Evolutionary conservation across 1,140 invertebrate species (phyloP).

Genomic region (Pseudoatta argentina): DNA sequence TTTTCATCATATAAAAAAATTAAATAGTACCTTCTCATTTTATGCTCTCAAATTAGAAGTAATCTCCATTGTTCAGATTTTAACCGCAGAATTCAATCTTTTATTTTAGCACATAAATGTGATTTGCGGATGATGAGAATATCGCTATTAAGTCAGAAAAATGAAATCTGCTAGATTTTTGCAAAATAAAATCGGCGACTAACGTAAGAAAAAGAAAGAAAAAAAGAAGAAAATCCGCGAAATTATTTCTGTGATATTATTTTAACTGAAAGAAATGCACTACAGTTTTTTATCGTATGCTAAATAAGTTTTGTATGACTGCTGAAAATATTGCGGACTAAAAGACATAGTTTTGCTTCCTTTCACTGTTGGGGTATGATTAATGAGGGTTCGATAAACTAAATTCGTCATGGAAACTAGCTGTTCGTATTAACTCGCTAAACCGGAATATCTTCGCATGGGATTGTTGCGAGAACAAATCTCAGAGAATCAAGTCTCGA

Average conservation of each 20-base stretch:
- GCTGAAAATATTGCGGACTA: neutral
- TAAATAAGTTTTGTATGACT: neutral
- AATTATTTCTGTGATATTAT: neutral
- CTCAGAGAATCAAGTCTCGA: constrained; percentile 40
- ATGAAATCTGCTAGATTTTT: neutral
- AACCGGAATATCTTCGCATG: constrained; percentile 44
- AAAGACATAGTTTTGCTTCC: neutral
- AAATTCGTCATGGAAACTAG: constrained; percentile 17
- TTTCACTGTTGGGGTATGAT: neutral
- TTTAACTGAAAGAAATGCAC: neutral
- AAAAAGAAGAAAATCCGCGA: no score
- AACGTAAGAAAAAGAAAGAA: no score
- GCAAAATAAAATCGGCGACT: neutral
- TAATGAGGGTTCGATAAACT: neutral
- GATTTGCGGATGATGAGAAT: constrained; percentile 31
- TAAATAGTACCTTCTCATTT: neutral
- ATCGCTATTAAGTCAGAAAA: neutral
- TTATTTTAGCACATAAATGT: constrained; percentile 16
- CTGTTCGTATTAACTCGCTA: constrained; percentile 2
- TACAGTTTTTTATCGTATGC: neutral
- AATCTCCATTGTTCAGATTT: neutral
- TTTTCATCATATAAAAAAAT: constrained; percentile 3
- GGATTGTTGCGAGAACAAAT: constrained; percentile 43
- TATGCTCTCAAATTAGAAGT: neutral
- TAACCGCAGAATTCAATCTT: neutral